Percentiles rank a stretch among this genome's conserved stretches.
Evolutionary conservation across 2,113 vertebrate genomes (phyloP).

Genomic region (Nibea albiflora): DNA sequence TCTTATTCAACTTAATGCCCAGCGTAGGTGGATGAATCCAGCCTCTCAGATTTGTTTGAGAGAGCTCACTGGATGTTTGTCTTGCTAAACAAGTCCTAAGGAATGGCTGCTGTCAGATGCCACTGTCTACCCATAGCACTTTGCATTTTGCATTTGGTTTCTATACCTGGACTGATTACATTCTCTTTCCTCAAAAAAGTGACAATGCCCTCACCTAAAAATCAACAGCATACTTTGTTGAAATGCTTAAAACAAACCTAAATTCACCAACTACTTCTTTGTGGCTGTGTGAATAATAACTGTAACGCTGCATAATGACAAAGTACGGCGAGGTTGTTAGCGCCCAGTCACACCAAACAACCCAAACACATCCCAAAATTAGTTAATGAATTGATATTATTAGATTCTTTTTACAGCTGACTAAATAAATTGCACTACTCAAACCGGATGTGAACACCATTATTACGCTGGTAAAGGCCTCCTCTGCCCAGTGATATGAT

Average conservation of each 20-base stretch:
- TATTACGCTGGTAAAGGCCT: too few species aligned
- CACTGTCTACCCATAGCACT: neutral
- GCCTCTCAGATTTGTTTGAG: neutral
- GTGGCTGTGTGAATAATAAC: neutral
- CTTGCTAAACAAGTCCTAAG: neutral
- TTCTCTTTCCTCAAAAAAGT: neutral
- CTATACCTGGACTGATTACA: neutral
- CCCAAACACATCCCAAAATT: neutral
- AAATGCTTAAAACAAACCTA: neutral
- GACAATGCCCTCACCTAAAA: too few species aligned
- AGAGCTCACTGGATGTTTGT: neutral
- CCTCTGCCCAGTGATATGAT: neutral
- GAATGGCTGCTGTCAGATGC: neutral
- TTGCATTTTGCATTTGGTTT: neutral
- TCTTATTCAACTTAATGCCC: conserved; percentile 6
- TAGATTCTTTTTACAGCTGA: neutral
- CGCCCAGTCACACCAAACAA: neutral
- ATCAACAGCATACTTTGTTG: neutral
- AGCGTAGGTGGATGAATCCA: neutral
- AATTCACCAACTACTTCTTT: neutral
- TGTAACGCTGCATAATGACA: too few species aligned
- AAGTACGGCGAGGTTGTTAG: neutral
- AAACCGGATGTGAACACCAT: neutral
- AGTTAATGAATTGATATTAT: too few species aligned
- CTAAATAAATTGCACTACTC: neutral